Percentiles rank a stretch among this genome's conserved stretches.
Conservation (phyloP, 2,888 invertebrate species). For the Hyalella azteca region DNA sequence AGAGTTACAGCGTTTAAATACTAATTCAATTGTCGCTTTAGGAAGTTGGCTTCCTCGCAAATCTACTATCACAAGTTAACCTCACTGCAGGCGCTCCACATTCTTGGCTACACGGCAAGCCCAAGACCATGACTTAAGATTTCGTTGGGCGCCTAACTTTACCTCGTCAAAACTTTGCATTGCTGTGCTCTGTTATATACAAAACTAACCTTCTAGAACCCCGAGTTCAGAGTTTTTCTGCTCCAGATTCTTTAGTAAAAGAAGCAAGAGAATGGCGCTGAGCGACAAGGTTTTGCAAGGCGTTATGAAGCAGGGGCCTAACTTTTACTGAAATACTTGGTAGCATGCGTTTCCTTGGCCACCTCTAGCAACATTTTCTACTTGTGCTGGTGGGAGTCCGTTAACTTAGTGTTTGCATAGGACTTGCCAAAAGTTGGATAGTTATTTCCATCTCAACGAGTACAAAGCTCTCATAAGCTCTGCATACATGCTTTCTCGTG, state of each 20-base stretch:
- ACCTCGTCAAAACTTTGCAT: constrained; percentile 13
- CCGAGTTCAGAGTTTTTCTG: background rate
- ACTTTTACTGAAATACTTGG: background rate
- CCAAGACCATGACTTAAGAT: background rate
- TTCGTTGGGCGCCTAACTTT: background rate
- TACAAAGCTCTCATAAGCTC: background rate
- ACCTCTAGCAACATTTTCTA: constrained; percentile 10
- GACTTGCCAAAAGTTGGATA: background rate
- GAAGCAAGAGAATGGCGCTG: background rate
- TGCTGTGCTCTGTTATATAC: constrained; percentile 20
- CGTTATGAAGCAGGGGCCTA: background rate
- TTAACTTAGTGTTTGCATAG: constrained; percentile 3
- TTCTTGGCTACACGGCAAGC: background rate
- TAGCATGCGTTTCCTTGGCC: constrained; percentile 6
- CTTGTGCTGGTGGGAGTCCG: background rate
- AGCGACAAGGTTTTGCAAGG: background rate
- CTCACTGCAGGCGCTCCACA: background rate
- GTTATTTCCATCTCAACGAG: constrained; percentile 17
- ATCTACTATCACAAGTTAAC: background rate
- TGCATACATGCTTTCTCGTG: constrained; percentile 1
- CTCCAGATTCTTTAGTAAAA: background rate
- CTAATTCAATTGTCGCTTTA: background rate
- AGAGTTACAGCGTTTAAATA: background rate
- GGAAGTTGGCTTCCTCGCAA: background rate
- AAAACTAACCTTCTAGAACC: constrained; percentile 12